Evolutionary conservation across 2,888 invertebrate genomes (phyloP), one percentile per base, ranked within the genome.

Genomic region (Phymatocera aterrima): DNA sequence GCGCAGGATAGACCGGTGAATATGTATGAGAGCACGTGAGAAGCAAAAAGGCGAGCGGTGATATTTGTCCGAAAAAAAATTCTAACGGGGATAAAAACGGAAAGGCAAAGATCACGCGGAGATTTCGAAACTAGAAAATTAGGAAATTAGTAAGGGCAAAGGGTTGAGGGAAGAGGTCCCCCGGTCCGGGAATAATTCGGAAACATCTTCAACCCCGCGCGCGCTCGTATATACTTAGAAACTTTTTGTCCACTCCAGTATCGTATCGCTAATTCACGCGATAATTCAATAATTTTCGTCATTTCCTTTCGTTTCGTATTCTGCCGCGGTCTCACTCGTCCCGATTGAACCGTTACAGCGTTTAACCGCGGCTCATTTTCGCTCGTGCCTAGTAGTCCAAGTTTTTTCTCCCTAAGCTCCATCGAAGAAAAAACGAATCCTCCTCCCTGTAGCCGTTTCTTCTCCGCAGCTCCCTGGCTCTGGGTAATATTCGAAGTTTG

Each of bases 381-480:
- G 72, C 72, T 72, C 72, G 72, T 72, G 72, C 75, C 77, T 68
- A 48, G 46, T 72, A 54, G 77, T 51, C 5, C 2, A 46, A 46
- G 18, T 40, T 37, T 75, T 43, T 60, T 57, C 46, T 46, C 15
- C 10, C 15, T 48, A n/a, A n/a, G n/a, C n/a, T n/a, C n/a, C n/a
- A n/a, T n/a, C n/a, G n/a, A n/a, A n/a, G n/a, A n/a, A n/a, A n/a
- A n/a, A n/a, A n/a, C n/a, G n/a, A n/a, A n/a, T 37, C 70, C 40
- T 77, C 15, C 54, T 68, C 34, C 48, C 37, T 82, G n/a, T 80
- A 77, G 60, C 57, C 78, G 40, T 24, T 37, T 6, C 61, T 79
- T 82, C 82, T 83, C 81, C 78, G n/a, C n/a, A 81, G 84, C 82
- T 77, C 80, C 79, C 21, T 68, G 80, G 78, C 80, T 79, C 57